These are phyloP conservation scores for Steinernema scapterisci DNA, from an alignment of 2,888 invertebrate species.

Conservation along the genomic window DNA sequence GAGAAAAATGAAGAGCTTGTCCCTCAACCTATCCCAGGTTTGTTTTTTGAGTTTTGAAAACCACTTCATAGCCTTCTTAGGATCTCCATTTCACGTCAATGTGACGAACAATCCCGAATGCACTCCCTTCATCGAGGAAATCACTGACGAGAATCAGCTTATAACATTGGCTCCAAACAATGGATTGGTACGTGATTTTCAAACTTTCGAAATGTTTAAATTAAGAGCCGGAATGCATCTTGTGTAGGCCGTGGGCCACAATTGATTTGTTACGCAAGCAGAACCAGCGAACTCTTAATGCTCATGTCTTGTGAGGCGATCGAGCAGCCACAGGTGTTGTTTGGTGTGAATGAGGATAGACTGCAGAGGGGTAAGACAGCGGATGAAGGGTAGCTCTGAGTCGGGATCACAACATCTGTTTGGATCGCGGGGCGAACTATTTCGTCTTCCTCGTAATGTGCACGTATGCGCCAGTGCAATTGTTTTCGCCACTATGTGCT, in stretches of 20 bases:
- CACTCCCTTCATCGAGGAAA: background rate
- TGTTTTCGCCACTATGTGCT: slow-evolving; percentile 19
- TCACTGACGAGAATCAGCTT: background rate
- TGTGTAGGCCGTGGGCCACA: background rate
- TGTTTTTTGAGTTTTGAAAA: too few relatives aligned
- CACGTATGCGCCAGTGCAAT: slow-evolving; percentile 19
- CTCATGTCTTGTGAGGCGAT: background rate
- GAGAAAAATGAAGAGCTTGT: background rate
- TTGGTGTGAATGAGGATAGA: slow-evolving; percentile 4
- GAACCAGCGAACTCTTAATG: background rate
- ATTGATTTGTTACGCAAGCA: slow-evolving; percentile 21
- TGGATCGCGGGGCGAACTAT: slow-evolving; percentile 2
- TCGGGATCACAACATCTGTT: slow-evolving; percentile 18
- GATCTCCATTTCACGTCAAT: background rate
- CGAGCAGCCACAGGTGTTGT: slow-evolving; percentile 23
- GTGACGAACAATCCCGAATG: background rate
- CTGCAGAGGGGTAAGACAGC: slow-evolving; percentile 11
- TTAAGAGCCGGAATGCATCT: background rate
- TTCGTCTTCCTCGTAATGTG: slow-evolving; percentile 29
- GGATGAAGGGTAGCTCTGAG: slow-evolving; percentile 3
- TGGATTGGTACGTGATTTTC: too few relatives aligned
- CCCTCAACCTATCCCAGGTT: slow-evolving; percentile 16
- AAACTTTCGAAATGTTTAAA: too few relatives aligned
- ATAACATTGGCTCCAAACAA: too few relatives aligned
- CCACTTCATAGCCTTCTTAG: too few relatives aligned